A percentile compares a stretch with the other conserved stretches of the same genome.
phyloP scores from a whole-genome alignment of 1,140 invertebrate species.

The Homarus americanus region DNA sequence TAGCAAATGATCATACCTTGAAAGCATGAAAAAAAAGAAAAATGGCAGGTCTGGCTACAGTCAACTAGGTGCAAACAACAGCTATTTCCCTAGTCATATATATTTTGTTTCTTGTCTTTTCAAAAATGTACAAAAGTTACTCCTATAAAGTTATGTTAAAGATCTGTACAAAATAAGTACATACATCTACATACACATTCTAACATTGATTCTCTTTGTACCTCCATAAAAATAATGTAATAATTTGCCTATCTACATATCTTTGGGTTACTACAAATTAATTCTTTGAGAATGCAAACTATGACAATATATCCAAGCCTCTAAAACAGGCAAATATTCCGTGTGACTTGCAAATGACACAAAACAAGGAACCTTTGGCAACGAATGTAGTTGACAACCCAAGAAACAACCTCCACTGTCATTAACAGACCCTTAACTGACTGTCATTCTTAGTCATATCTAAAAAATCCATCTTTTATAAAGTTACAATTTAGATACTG shows the following conservation, averaged over 20 bases:
- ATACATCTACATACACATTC: conserved; percentile 64
- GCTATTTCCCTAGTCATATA: conserved; percentile 36
- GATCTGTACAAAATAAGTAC: conserved; percentile 70
- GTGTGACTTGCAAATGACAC: conserved; percentile 42
- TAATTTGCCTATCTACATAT: conserved; percentile 53
- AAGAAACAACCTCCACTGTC: conserved; percentile 21
- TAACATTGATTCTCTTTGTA: conserved; percentile 52
- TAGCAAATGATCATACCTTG: conserved; percentile 43
- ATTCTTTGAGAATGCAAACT: neutral
- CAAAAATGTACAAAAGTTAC: conserved; percentile 69
- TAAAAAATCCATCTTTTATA: neutral
- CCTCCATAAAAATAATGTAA: conserved; percentile 45
- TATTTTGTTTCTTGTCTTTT: conserved; percentile 43
- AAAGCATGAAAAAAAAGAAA: conserved; percentile 34
- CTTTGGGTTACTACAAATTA: conserved; percentile 48
- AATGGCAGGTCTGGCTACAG: conserved; percentile 10
- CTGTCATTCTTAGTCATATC: neutral
- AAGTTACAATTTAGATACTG: neutral
- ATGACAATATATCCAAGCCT: conserved; percentile 1
- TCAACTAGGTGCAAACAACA: conserved; percentile 24
- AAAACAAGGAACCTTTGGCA: conserved; percentile 59
- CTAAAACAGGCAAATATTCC: conserved; percentile 19
- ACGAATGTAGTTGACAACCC: conserved; percentile 33
- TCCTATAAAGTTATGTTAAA: conserved; percentile 44
- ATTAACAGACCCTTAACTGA: too few relatives aligned